Conservation (phyloP, 2,113 vertebrate species). For the Plotosus lineatus region DNA sequence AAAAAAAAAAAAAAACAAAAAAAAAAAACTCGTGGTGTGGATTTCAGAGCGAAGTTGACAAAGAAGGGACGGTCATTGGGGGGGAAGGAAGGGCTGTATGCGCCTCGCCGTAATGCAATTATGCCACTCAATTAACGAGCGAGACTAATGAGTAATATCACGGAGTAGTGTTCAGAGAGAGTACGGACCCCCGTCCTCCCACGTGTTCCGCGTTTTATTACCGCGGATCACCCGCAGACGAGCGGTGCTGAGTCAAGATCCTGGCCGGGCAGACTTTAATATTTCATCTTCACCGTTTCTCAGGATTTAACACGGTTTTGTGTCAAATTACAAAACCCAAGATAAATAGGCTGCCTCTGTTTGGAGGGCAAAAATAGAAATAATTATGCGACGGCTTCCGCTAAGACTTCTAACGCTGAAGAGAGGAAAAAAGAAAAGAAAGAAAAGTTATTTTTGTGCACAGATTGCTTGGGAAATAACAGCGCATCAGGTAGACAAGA, state of each 20-base stretch:
- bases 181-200: neutral
- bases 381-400: constrained; percentile 27
- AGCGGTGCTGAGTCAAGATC: constrained; percentile 40
- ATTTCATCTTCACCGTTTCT: constrained; percentile 50
- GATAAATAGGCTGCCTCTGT: constrained; percentile 53
- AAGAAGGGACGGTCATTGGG: neutral
- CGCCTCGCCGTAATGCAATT: constrained; percentile 2
- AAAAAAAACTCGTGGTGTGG: neutral
- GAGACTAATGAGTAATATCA: constrained; percentile 21
- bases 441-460: constrained; percentile 14
- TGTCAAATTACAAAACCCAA: constrained; percentile 54
- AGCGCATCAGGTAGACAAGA: constrained; percentile 12
- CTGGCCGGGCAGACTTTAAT: constrained; percentile 43
- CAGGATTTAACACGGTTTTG: constrained; percentile 51
- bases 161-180: constrained; percentile 5
- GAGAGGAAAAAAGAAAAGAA: constrained; percentile 20
- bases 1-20: neutral
- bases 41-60: neutral
- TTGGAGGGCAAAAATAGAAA: constrained; percentile 47
- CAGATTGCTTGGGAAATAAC: constrained; percentile 38
- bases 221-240: constrained; percentile 46
- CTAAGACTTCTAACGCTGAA: neutral
- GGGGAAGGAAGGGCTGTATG: neutral
- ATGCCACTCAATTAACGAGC: constrained; percentile 14
- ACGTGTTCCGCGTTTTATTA: constrained; percentile 39